Conservation (phyloP, 2,888 invertebrate genomes). For the Platycnemis pennipes region DNA sequence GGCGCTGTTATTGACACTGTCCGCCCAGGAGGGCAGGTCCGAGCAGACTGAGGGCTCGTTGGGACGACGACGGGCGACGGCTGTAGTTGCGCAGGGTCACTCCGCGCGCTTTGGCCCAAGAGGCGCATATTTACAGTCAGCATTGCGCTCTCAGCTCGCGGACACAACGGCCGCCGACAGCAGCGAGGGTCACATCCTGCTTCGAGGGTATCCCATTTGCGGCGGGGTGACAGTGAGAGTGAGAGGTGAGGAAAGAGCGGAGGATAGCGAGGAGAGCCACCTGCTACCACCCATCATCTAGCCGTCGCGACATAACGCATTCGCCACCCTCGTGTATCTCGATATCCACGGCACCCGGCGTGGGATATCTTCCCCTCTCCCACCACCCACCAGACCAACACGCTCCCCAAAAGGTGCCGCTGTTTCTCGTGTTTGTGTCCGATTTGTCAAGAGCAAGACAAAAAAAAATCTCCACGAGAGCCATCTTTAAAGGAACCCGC, state of each 20-base stretch:
- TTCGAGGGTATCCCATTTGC: slow-evolving; percentile 19
- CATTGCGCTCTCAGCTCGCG: neutral
- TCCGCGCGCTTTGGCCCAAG: neutral
- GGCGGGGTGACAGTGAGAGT: too few species aligned
- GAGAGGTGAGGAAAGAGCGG: too few species aligned
- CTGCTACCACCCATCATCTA: neutral
- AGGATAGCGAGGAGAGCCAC: neutral
- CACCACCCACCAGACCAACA: neutral
- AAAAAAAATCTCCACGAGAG: neutral
- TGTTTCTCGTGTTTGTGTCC: neutral
- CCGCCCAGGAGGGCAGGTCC: neutral
- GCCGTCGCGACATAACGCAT: neutral
- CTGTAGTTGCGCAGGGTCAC: neutral
- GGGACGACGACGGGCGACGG: neutral
- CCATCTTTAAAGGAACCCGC: neutral
- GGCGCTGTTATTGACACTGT: neutral
- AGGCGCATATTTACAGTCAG: neutral
- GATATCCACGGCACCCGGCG: neutral
- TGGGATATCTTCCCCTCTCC: neutral
- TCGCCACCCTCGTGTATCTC: neutral
- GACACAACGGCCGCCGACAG: neutral
- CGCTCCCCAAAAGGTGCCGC: neutral
- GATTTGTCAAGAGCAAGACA: neutral
- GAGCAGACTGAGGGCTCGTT: too few species aligned
- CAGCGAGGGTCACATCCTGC: slow-evolving; percentile 2